Evolutionary conservation across 2,888 invertebrate species (phyloP), one percentile per base, ranked within the genome.

Genomic region (Lasioglossum leucozonium): DNA sequence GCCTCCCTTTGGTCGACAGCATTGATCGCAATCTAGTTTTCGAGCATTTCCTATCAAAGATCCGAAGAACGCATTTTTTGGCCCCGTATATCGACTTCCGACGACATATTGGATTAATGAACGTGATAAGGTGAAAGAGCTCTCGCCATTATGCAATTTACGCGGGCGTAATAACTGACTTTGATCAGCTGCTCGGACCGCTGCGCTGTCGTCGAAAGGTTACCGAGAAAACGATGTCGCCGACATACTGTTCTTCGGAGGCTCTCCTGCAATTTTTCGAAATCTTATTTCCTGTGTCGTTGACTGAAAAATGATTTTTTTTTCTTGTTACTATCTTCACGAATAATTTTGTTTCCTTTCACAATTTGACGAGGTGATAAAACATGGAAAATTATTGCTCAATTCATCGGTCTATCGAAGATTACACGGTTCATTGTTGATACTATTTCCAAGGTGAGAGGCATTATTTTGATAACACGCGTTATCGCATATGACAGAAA

Each of bases 111-210:
- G n/a, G 34, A 62, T 55, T 77, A 84, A 77, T 81, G 71, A 55
- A 44, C 47, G 40, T 82, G 72, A 79, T 26, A 26, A 34, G 67
- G 51, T 72, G 75, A 62, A 83, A 79, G 79, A 77, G 58, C 72
- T 34, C 75, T 78, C 18, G 44, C 22, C 71, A 62, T 78, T 72
- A 40, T 58, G 84, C 75, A 82, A 85, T 83, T 74, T 62, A 72
- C 58, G 44, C 34, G 44, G 82, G 55, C 67, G 72, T 83, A 79
- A 76, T 85, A 79, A 67, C 55, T 37, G 22, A 44, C 83, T 83
- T 85, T 85, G 83, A 79, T 79, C 76, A 83, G 67, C 72, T 18
- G 37, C n/a, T 30, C 18, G 42, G 44, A 75, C 78, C 82, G 22
- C 62, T 75, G 34, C 82, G 22, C 62, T 75, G 34, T 22, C 73